Evolutionary conservation across 2,797 vertebrate genomes (phyloP).

Genomic region (Calcarius lapponicus): DNA sequence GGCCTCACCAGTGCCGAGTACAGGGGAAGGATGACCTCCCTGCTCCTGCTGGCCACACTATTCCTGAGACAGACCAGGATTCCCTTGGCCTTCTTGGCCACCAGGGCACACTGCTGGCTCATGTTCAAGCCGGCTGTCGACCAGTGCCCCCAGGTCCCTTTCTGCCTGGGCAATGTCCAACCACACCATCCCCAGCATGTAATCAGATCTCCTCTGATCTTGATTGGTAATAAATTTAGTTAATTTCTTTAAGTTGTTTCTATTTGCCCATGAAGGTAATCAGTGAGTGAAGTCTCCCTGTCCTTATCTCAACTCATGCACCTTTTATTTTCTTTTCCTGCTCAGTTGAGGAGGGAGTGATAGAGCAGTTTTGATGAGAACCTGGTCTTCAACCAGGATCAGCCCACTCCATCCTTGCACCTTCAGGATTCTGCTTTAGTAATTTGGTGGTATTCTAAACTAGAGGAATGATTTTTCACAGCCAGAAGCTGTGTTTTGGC

Average conservation of each 20-base stretch:
- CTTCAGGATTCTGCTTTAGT: background rate
- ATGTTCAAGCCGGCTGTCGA: rapidly evolving
- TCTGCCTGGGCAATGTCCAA: background rate
- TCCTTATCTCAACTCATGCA: background rate
- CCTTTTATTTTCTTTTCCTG: background rate
- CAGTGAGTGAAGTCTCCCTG: background rate
- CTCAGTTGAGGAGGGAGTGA: background rate
- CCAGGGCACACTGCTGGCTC: background rate
- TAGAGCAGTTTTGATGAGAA: background rate
- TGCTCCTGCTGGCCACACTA: background rate
- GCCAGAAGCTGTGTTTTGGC: background rate
- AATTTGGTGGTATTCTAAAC: background rate
- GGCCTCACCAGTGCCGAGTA: rapidly evolving
- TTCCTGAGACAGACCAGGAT: background rate
- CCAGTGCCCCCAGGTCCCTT: background rate
- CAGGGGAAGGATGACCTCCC: background rate
- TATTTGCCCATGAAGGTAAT: background rate
- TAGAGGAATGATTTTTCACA: background rate
- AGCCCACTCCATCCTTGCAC: background rate
- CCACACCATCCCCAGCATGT: rapidly evolving
- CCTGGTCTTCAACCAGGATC: background rate
- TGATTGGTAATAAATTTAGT: background rate
- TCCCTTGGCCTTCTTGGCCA: background rate
- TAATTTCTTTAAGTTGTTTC: background rate
- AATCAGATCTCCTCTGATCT: background rate